phyloP scores from a whole-genome alignment of 2,113 vertebrate species.

The Galbula dea region DNA sequence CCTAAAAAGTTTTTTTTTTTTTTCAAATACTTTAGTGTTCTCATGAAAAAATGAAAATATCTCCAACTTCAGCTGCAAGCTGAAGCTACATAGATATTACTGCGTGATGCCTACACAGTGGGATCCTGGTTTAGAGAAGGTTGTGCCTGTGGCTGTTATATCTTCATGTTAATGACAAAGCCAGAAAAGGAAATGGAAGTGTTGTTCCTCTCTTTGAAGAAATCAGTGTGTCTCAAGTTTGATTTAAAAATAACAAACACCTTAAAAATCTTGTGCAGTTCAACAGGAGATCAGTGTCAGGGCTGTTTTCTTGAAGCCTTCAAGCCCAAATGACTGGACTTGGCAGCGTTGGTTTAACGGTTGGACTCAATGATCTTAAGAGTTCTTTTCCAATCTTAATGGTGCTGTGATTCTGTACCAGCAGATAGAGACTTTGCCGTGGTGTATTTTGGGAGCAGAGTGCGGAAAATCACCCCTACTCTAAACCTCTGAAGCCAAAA shows the following conservation, averaged over 20 bases:
- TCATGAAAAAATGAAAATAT: neutral
- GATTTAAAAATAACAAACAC: neutral
- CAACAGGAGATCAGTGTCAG: neutral
- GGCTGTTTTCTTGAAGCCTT: neutral
- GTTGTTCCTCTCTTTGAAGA: neutral
- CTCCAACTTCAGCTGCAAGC: neutral
- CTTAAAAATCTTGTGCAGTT: neutral
- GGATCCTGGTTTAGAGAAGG: neutral
- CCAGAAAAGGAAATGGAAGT: neutral
- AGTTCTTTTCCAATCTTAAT: no score
- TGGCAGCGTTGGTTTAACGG: no score
- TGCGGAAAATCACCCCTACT: neutral
- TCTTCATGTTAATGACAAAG: neutral
- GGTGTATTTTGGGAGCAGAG: neutral
- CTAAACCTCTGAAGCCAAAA: neutral
- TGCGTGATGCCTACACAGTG: neutral
- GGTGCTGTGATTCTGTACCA: no score
- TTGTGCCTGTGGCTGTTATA: neutral
- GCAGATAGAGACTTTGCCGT: neutral
- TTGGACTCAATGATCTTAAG: no score
- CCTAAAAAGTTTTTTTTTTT: neutral
- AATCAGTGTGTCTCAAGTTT: neutral
- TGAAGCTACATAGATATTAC: neutral
- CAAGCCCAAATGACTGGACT: neutral
- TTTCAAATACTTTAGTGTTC: neutral